These are phyloP conservation scores for Rhabdomys dilectus DNA, from an alignment of 2,113 vertebrate genomes.

Conservation along the genomic window DNA sequence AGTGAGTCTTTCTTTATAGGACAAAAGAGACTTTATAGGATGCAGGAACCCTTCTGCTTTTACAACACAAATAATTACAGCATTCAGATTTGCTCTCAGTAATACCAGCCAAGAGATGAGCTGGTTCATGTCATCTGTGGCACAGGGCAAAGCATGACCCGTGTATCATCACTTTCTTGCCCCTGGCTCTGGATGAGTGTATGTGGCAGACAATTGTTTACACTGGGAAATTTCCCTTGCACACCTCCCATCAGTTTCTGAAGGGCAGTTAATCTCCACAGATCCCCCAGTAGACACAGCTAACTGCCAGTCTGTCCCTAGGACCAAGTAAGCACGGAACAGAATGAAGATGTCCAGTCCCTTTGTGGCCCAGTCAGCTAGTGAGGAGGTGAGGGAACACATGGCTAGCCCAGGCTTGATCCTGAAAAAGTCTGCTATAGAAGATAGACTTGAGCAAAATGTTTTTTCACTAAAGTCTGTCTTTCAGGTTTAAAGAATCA, in stretches of 20 bases:
- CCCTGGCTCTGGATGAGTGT: background rate
- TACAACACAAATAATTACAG: constrained; percentile 10
- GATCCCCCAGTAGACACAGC: background rate
- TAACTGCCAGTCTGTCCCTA: background rate
- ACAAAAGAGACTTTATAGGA: background rate
- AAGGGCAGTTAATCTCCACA: constrained; percentile 32
- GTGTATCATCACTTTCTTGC: constrained; percentile 46
- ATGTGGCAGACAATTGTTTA: constrained; percentile 51
- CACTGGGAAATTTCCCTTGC: constrained; percentile 54
- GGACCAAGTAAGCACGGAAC: background rate
- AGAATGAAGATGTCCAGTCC: background rate
- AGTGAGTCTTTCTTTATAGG: constrained; percentile 42
- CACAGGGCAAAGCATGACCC: constrained; percentile 30
- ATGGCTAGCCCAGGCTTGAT: background rate
- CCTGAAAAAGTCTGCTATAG: background rate
- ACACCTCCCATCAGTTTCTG: constrained; percentile 40
- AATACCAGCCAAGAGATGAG: constrained; percentile 45
- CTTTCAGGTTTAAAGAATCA: constrained; percentile 22
- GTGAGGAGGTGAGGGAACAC: background rate
- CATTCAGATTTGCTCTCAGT: constrained; percentile 4
- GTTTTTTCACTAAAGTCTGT: background rate
- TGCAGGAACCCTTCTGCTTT: background rate
- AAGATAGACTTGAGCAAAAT: background rate
- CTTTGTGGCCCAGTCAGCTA: fast-evolving
- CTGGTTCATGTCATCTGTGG: constrained; percentile 39